Conservation (phyloP, 2,888 invertebrate genomes). For the Tipula vernalis region DNA sequence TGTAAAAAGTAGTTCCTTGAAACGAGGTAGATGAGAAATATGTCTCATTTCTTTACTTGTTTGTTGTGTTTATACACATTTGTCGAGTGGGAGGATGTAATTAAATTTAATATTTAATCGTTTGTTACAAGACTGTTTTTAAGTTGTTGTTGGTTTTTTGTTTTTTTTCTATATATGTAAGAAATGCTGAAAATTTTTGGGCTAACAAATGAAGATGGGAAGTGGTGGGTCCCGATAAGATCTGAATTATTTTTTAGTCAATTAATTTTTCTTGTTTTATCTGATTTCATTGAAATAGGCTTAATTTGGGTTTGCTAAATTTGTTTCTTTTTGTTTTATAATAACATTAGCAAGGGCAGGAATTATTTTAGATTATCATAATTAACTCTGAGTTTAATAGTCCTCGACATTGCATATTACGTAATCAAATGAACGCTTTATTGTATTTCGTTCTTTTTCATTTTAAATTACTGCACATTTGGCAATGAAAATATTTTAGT, state of each 20-base stretch:
- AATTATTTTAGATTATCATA: background rate
- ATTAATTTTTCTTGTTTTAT: background rate
- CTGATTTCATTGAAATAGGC: background rate
- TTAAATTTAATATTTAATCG: constrained; percentile 4
- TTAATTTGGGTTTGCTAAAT: background rate
- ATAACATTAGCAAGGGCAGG: background rate
- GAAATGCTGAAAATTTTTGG: background rate
- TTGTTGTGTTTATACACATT: background rate
- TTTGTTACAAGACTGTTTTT: background rate
- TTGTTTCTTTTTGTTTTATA: background rate
- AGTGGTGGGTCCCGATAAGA: background rate
- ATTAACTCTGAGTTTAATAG: background rate
- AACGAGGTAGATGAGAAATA: background rate
- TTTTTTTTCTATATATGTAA: background rate
- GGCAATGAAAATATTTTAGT: background rate
- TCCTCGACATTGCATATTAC: background rate
- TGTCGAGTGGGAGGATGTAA: background rate
- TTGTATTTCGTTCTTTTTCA: background rate
- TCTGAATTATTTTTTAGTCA: background rate
- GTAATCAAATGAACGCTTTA: background rate
- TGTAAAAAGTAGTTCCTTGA: background rate
- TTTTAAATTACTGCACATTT: background rate
- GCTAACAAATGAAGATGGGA: background rate
- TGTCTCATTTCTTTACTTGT: background rate
- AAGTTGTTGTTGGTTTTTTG: background rate